phyloP scores from a whole-genome alignment of 2,888 invertebrate species.

The Linnaemya vulpina region DNA sequence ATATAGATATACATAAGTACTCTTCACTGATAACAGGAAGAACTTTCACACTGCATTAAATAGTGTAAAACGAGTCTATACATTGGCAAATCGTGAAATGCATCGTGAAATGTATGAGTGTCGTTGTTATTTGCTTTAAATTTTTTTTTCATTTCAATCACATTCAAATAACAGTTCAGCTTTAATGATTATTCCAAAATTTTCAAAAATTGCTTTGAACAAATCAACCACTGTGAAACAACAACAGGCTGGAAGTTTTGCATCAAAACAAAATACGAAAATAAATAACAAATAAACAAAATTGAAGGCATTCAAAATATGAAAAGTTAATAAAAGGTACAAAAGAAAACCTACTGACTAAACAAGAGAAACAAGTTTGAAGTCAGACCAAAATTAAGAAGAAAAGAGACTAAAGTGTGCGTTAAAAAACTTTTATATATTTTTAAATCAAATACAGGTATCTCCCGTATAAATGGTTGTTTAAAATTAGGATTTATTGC shows the following conservation, averaged over 20 bases:
- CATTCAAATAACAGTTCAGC: slow-evolving; percentile 60
- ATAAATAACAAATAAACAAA: slow-evolving; percentile 51
- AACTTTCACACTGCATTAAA: slow-evolving; percentile 18
- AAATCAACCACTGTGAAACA: slow-evolving; percentile 55
- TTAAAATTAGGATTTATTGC: not conserved
- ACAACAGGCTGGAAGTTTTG: slow-evolving; percentile 30
- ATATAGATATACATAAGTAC: not conserved
- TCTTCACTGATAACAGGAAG: slow-evolving; percentile 10
- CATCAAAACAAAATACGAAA: slow-evolving; percentile 54
- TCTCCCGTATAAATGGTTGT: not conserved
- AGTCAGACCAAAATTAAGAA: slow-evolving; percentile 55
- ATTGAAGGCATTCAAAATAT: slow-evolving; percentile 59
- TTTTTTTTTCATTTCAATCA: slow-evolving; percentile 21
- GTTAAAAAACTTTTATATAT: not conserved
- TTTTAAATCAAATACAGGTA: slow-evolving; percentile 8
- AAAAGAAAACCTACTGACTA: slow-evolving; percentile 54
- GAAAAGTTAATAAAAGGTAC: slow-evolving; percentile 53
- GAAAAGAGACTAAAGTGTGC: slow-evolving; percentile 3
- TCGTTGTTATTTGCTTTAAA: not conserved
- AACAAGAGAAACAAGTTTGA: slow-evolving; percentile 73
- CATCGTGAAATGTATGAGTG: not conserved
- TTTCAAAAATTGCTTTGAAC: slow-evolving; percentile 34
- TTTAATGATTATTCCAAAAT: slow-evolving; percentile 62
- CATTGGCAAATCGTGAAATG: slow-evolving; percentile 25
- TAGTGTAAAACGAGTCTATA: slow-evolving; percentile 23